Evolutionary conservation across 2,797 vertebrate genomes (phyloP).

Genomic region (Esox lucius): DNA sequence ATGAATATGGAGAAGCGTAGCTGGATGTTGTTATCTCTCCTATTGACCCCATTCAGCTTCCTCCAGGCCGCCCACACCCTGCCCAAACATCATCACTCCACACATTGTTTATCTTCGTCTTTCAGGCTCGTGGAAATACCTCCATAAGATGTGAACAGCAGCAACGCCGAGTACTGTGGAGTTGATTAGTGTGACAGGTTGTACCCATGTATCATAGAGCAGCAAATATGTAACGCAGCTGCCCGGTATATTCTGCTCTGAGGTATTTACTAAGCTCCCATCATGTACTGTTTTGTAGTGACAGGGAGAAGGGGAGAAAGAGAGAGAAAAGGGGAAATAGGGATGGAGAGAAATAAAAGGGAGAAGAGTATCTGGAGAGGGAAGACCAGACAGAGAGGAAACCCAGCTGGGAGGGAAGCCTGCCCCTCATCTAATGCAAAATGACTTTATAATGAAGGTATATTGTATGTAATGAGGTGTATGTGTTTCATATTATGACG

Average conservation of each 20-base stretch:
- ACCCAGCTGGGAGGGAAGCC: neutral
- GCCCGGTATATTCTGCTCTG: neutral
- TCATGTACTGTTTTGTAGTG: too few relatives aligned
- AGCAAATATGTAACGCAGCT: neutral
- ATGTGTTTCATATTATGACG: constrained; percentile 12
- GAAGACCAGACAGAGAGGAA: neutral
- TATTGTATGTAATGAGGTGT: constrained; percentile 22
- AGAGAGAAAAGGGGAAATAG: neutral
- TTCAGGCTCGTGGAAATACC: too few relatives aligned
- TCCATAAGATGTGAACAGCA: too few relatives aligned
- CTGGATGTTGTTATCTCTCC: too few relatives aligned
- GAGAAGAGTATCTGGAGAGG: neutral
- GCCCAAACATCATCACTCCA: neutral
- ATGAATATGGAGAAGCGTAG: neutral
- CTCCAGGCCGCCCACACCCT: neutral
- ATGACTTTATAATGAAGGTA: neutral
- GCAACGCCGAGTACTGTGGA: too few relatives aligned
- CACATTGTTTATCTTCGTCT: neutral
- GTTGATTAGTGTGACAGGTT: too few relatives aligned
- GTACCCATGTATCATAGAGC: neutral
- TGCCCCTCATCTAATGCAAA: neutral
- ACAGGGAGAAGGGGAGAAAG: neutral
- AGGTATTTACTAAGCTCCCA: neutral
- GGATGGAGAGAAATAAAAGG: neutral
- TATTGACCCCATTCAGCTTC: neutral